Evolutionary conservation across 2,888 invertebrate genomes (phyloP), one percentile per base, ranked within the genome.

Genomic region (Oscheius sp.): DNA sequence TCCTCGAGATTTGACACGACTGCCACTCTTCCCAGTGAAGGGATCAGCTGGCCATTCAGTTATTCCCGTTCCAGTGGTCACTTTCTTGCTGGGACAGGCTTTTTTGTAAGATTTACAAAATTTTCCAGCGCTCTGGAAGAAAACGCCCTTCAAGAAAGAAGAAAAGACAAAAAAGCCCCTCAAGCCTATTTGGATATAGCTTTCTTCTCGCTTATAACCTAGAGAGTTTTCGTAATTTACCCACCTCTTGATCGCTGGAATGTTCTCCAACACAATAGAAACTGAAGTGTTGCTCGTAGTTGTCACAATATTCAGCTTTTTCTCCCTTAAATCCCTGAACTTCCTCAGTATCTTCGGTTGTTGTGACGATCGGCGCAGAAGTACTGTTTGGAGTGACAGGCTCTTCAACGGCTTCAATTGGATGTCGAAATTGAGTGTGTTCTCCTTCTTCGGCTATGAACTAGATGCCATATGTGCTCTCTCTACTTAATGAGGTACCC

Each of bases 101-200:
- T 50, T 65, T 53, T 74, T 71, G 46, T 77, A 79, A 39, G 73
- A 65, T 25, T 77, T 75, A 57, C 79, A 79, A 70, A 79, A 79
- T 39, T 73, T 29, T 2, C 39, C 17, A 12, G 61, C 34, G n/a
- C 53, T 27, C 69, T 71, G 42, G 6, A 68, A 66, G 31, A 10
- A 31, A 25, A 33, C 4, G 17, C 8, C 42, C 6, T 17, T 5
- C 10, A 17, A 10, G 10, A 20, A 25, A 23, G 31, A 46, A 23
- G 37, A 46, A 12, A 20, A 63, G 8, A 6, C 8, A 12, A 34
- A 34, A 34, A 34, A 34, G 37, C 15, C 4, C 17, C n/a, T 27
- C 6, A 63, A 20, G 1, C 27, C 20, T 45, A 6, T 20, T n/a
- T 25, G 1, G 2, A 31, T 29, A 29, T 12, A 5, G 6, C 6